Conservation (phyloP, 37 sponge, comb jelly and placozoan species). For the Lycopodina hypogea region DNA sequence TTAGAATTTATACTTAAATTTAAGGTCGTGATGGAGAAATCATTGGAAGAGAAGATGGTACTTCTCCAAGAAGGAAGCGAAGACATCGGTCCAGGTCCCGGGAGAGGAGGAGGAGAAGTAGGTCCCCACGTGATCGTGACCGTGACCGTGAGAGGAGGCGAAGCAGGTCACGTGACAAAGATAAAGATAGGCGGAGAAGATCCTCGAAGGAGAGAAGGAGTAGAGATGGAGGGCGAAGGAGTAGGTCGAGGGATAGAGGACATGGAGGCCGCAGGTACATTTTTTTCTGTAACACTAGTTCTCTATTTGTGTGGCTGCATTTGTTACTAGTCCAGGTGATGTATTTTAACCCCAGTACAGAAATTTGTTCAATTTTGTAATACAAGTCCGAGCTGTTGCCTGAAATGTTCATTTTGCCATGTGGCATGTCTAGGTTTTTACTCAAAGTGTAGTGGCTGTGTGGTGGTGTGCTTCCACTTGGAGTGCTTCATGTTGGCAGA, state of each 20-base stretch:
- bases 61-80: neutral
- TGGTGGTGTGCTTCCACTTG: too few species aligned
- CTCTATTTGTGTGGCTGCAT: too few species aligned
- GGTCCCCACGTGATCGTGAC: too few species aligned
- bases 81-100: constrained; percentile 7
- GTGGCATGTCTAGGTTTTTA: too few species aligned
- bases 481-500: too few species aligned
- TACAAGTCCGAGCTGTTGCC: too few species aligned
- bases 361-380: too few species aligned
- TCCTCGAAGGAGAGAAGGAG: constrained; percentile 12
- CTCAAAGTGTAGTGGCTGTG: too few species aligned
- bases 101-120: constrained; percentile 4
- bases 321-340: too few species aligned
- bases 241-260: constrained; percentile 17
- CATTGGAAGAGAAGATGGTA: constrained; percentile 18
- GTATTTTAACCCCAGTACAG: too few species aligned
- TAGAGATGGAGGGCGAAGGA: constrained; percentile 15
- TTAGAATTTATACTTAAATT: neutral
- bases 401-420: too few species aligned
- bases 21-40: neutral
- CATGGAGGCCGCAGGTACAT: constrained; percentile 4
- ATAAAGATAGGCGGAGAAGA: neutral
- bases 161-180: constrained; percentile 43
- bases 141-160: constrained; percentile 24
- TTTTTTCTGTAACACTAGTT: too few species aligned